phyloP scores from a whole-genome alignment of 2,113 vertebrate species.

The Seriola dumerili region DNA sequence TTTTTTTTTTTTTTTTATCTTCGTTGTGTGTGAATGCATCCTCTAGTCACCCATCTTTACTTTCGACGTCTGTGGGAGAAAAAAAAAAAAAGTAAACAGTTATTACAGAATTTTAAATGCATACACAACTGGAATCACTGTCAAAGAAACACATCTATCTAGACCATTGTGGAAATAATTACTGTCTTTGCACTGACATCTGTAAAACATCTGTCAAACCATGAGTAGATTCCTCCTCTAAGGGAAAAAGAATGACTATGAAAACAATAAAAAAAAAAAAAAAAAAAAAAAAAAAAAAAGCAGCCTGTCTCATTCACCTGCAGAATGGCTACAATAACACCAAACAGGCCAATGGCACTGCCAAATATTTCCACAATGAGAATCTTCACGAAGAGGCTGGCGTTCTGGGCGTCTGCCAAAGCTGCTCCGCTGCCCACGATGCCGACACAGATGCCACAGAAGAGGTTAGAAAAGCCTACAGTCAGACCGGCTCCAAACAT shows the following conservation, averaged over 20 bases:
- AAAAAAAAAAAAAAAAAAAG: too few species aligned
- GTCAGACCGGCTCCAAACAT: slow-evolving; percentile 99
- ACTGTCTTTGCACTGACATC: not conserved
- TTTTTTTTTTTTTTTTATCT: slow-evolving; percentile 39
- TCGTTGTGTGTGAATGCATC: slow-evolving; percentile 36
- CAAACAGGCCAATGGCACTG: slow-evolving; percentile 97
- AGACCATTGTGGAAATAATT: not conserved
- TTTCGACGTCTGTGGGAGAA: slow-evolving; percentile 92
- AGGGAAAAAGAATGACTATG: not conserved
- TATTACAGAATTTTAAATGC: not conserved
- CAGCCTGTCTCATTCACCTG: slow-evolving; percentile 85
- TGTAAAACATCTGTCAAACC: too few species aligned
- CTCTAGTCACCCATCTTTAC: slow-evolving; percentile 98
- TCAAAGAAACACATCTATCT: not conserved
- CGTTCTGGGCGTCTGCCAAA: slow-evolving; percentile 96
- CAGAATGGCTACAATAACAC: slow-evolving; percentile 98
- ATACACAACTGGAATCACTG: not conserved
- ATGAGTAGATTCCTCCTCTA: not conserved
- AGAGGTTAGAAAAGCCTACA: slow-evolving; percentile 98
- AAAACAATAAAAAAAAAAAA: not conserved
- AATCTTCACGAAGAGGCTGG: slow-evolving; percentile 98
- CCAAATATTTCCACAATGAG: slow-evolving; percentile 99
- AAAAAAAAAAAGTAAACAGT: slow-evolving; percentile 15
- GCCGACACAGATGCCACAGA: slow-evolving; percentile 98
- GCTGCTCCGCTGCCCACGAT: slow-evolving; percentile 98